Evolutionary conservation across 2,113 vertebrate genomes (phyloP).

Genomic region (Pogonocichla stellata): DNA sequence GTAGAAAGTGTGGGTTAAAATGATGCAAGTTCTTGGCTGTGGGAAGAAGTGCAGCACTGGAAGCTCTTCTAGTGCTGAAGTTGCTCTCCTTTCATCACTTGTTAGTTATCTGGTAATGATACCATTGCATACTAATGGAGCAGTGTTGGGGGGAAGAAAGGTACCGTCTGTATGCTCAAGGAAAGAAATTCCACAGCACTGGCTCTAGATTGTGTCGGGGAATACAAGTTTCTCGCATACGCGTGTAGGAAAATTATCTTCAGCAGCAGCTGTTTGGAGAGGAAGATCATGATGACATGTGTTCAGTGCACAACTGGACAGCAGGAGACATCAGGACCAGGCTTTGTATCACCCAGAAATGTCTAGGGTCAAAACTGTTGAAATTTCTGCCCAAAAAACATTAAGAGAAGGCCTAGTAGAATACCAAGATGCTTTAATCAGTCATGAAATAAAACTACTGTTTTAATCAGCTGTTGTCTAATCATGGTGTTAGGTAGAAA

Average conservation of each 20-base stretch:
- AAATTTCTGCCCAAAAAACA: background rate
- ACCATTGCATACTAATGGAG: background rate
- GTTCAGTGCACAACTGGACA: background rate
- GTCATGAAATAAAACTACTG: background rate
- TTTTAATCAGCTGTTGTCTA: background rate
- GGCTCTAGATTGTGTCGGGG: background rate
- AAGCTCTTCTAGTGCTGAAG: background rate
- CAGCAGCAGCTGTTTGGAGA: background rate
- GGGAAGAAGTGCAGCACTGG: background rate
- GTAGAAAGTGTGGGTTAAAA: background rate
- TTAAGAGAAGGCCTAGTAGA: background rate
- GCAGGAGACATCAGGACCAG: background rate
- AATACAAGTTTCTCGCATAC: background rate
- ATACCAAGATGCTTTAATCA: background rate
- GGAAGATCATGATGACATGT: background rate
- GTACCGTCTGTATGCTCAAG: background rate
- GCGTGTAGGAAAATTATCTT: background rate
- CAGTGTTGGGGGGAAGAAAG: fast-evolving
- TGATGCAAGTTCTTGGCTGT: background rate
- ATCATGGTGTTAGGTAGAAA: background rate
- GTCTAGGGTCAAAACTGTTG: background rate
- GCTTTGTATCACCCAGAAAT: background rate
- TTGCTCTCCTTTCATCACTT: fast-evolving
- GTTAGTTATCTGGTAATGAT: background rate
- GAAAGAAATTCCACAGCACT: background rate